Evolutionary conservation across 2,888 invertebrate species (phyloP).

Genomic region (Cantharis flavilabris): DNA sequence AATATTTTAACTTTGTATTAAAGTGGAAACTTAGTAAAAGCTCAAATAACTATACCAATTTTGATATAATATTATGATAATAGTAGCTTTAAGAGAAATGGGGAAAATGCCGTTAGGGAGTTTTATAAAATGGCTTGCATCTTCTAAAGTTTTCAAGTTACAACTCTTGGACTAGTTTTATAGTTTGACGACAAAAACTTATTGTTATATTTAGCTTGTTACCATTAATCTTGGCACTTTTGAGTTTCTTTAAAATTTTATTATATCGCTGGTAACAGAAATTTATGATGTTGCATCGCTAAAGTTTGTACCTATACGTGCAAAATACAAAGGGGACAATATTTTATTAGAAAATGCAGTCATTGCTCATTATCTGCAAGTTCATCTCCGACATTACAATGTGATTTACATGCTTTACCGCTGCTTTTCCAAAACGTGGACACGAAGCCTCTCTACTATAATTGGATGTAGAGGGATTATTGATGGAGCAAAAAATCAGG

Average conservation of each 20-base stretch:
- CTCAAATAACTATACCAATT: background rate
- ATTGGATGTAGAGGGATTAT: conserved; percentile 25
- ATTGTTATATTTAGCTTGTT: background rate
- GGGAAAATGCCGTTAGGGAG: background rate
- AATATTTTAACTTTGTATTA: background rate
- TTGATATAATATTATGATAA: background rate
- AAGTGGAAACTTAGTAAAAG: background rate
- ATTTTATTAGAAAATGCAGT: background rate
- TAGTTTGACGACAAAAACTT: background rate
- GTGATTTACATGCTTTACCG: conserved; percentile 10
- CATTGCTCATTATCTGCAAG: background rate
- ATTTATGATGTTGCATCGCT: background rate
- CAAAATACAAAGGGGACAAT: background rate
- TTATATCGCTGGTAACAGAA: background rate
- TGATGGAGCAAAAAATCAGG: conserved; percentile 27
- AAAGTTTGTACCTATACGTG: background rate
- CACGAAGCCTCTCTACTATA: conserved; percentile 13
- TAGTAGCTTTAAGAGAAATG: background rate
- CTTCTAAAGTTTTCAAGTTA: background rate
- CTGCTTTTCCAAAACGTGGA: conserved; percentile 5
- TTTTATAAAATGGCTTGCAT: background rate
- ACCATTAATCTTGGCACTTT: background rate
- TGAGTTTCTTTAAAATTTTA: background rate
- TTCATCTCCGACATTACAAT: background rate
- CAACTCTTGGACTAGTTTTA: background rate